Conservation (phyloP, 2,113 vertebrate species). For the Petaurus breviceps region DNA sequence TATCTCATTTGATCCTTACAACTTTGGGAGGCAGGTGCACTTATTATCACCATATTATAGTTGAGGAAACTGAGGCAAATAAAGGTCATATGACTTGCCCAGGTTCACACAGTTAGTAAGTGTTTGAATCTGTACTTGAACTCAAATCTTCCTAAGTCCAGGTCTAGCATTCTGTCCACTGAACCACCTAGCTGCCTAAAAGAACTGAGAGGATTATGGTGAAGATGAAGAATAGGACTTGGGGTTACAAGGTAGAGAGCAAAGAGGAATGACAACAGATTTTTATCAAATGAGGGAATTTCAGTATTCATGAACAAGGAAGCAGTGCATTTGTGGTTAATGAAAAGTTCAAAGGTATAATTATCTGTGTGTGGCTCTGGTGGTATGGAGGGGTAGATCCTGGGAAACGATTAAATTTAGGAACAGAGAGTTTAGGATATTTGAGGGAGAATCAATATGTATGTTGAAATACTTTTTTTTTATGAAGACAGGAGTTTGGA, state of each 20-base stretch:
- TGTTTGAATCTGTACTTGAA: neutral
- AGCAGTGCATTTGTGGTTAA: neutral
- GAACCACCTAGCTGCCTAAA: neutral
- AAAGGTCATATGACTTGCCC: neutral
- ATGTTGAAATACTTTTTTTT: neutral
- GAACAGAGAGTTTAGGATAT: no score
- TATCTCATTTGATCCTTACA: neutral
- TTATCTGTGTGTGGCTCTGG: no score
- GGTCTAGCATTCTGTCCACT: neutral
- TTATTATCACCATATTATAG: neutral
- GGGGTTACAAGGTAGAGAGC: no score
- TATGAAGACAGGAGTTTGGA: neutral
- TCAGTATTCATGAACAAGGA: neutral
- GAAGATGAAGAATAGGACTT: no score
- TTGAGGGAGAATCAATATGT: neutral
- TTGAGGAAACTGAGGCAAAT: neutral
- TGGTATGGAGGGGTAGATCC: neutral
- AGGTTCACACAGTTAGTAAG: neutral
- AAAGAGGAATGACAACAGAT: neutral
- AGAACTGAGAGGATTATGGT: neutral
- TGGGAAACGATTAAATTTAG: neutral
- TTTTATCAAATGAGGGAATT: neutral
- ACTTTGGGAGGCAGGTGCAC: neutral
- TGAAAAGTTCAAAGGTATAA: neutral
- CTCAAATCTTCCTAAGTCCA: neutral